Percentiles rank a stretch among this genome's conserved stretches.
Conservation (phyloP, 2,888 invertebrate species). For the Adelognathus sp. region DNA sequence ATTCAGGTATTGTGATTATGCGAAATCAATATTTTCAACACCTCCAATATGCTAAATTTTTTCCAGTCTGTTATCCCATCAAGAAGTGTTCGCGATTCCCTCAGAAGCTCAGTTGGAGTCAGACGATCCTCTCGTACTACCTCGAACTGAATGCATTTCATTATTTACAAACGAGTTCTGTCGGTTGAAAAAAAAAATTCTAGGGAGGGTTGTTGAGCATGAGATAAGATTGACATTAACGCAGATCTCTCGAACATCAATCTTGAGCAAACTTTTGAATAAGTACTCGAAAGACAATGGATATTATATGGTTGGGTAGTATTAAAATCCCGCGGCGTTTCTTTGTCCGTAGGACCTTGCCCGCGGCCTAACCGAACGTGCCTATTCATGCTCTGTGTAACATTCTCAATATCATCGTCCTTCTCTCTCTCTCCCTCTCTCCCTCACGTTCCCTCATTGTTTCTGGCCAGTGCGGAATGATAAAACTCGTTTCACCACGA, state of each 20-base stretch:
- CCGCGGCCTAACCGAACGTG: conserved; percentile 40
- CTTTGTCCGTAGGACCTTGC: conserved; percentile 54
- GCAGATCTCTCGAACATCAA: conserved; percentile 32
- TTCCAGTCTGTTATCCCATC: too few species aligned
- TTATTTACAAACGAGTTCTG: too few species aligned
- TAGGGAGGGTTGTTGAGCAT: neutral
- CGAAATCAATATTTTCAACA: too few species aligned
- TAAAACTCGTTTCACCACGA: conserved; percentile 62
- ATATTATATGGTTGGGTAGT: conserved; percentile 27
- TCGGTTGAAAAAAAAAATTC: too few species aligned
- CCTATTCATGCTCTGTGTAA: conserved; percentile 46
- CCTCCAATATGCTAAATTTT: too few species aligned
- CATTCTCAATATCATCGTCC: conserved; percentile 6
- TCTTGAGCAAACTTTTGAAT: neutral
- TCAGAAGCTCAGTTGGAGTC: too few species aligned
- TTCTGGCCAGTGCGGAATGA: conserved; percentile 61
- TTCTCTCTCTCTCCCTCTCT: conserved; percentile 15
- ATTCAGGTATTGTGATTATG: too few species aligned
- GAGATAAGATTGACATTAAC: neutral
- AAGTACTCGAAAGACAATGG: conserved; percentile 25
- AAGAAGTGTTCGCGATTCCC: too few species aligned
- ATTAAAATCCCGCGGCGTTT: conserved; percentile 24
- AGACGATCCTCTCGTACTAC: too few species aligned
- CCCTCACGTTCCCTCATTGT: conserved; percentile 57
- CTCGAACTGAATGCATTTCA: too few species aligned